Percentiles rank a stretch among this genome's conserved stretches.
Conservation (phyloP, 2,113 vertebrate species). For the Serranochromis macrocephalus region DNA sequence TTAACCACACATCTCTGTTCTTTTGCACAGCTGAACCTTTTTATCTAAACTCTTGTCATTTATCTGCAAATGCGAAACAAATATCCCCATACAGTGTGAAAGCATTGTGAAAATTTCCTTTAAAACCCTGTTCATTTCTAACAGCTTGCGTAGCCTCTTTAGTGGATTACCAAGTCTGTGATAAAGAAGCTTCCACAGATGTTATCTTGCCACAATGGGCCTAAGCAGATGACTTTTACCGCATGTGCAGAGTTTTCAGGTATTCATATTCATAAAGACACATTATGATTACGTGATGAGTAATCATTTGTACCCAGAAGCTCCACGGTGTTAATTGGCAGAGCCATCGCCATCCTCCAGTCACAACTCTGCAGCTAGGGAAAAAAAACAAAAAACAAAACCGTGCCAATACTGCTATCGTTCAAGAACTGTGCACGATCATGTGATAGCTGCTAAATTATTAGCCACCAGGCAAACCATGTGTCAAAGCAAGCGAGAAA, state of each 20-base stretch:
- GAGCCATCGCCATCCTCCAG: conserved; percentile 1
- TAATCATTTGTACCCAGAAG: conserved; percentile 17
- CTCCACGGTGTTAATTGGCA: conserved; percentile 22
- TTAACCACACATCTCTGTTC: not conserved
- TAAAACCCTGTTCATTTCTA: not conserved
- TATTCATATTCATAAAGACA: conserved; percentile 22
- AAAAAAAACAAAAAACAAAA: not conserved
- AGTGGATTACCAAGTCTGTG: not conserved
- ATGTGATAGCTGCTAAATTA: conserved; percentile 7
- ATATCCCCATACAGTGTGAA: not conserved
- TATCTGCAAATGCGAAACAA: not conserved
- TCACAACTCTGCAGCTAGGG: not conserved
- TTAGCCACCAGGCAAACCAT: conserved; percentile 11
- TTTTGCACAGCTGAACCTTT: not conserved
- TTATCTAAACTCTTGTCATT: not conserved
- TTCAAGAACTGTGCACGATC: not conserved
- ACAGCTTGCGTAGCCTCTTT: not conserved
- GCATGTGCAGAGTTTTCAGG: not conserved
- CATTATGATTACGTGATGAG: conserved; percentile 18
- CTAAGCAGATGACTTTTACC: not conserved
- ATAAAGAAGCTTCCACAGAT: conserved; percentile 4
- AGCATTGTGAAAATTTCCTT: not conserved
- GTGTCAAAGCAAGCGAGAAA: not conserved
- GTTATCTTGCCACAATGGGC: not conserved
- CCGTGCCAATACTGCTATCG: not conserved